A percentile compares a stretch with the other conserved stretches of the same genome.
These are phyloP conservation scores for Belgica antarctica DNA, from an alignment of 2,888 invertebrate genomes.

Conservation along the genomic window DNA sequence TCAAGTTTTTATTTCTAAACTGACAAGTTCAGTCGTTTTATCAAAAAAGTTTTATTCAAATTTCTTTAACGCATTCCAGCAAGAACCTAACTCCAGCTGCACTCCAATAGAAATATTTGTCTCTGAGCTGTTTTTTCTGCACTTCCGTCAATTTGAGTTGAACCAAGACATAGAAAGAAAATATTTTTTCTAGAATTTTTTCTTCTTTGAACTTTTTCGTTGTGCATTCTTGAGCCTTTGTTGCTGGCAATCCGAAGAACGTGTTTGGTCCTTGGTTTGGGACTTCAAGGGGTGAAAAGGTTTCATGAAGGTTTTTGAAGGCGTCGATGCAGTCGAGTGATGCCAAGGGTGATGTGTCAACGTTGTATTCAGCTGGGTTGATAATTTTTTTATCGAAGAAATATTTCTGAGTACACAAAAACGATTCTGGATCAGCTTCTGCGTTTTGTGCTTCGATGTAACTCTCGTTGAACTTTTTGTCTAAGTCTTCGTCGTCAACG, in stretches of 20 bases:
- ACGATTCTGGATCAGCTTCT: neutral
- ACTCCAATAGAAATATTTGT: neutral
- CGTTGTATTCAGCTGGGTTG: neutral
- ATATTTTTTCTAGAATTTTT: neutral
- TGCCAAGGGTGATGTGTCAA: neutral
- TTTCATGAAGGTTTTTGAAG: neutral
- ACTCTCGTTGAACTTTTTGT: neutral
- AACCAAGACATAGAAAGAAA: neutral
- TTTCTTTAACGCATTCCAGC: slow-evolving; percentile 11
- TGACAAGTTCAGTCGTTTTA: too few relatives aligned
- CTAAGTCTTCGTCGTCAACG: neutral
- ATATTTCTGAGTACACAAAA: neutral
- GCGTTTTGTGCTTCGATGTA: neutral
- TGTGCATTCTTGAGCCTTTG: neutral
- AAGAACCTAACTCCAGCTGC: neutral
- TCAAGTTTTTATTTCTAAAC: too few relatives aligned
- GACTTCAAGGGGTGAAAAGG: neutral
- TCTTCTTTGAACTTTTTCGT: neutral
- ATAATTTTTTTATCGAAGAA: slow-evolving; percentile 11
- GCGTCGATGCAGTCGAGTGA: neutral
- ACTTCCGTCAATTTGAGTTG: neutral
- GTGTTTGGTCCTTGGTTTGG: neutral
- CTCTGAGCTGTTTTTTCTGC: neutral
- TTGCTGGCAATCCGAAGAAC: slow-evolving; percentile 7
- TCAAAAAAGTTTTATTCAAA: too few relatives aligned